Evolutionary conservation across 2,113 vertebrate genomes (phyloP).

Genomic region (Ammodytes dubius): DNA sequence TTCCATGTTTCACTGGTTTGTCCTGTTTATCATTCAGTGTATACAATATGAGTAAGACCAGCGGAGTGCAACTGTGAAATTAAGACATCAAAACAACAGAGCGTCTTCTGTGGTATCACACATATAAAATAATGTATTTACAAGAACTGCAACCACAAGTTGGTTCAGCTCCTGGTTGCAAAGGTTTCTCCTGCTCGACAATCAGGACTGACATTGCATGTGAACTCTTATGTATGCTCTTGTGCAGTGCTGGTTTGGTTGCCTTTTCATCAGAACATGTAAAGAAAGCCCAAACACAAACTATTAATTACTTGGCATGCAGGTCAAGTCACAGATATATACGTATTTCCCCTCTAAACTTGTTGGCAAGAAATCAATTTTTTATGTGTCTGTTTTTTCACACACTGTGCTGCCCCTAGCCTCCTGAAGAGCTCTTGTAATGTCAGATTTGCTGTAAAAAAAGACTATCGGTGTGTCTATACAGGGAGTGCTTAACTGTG

Average conservation of each 20-base stretch:
- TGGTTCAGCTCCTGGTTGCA: conserved; percentile 39
- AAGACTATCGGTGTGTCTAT: background rate
- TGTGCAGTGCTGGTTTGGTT: background rate
- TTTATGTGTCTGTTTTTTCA: background rate
- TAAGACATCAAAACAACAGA: conserved; percentile 33
- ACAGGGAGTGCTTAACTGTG: background rate
- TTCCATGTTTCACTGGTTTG: conserved; percentile 11
- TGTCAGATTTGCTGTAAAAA: conserved; percentile 5
- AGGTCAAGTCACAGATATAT: background rate
- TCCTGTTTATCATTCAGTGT: conserved; percentile 29
- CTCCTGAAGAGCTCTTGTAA: background rate
- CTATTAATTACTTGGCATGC: conserved; percentile 20
- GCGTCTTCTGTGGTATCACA: conserved; percentile 30
- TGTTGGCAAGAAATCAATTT: background rate
- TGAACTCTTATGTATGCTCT: conserved; percentile 9
- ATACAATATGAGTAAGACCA: conserved; percentile 11
- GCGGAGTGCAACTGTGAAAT: conserved; percentile 39
- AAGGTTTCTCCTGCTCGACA: conserved; percentile 5
- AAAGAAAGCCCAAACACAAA: background rate
- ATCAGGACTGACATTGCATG: conserved; percentile 18
- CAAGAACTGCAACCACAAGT: conserved; percentile 32
- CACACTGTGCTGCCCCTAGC: background rate
- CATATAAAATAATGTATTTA: conserved; percentile 31
- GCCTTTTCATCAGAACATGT: background rate
- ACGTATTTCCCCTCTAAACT: background rate